Evolutionary conservation across 1,140 invertebrate species (phyloP).

Genomic region (Pachyrhynchus sulphureomaculatus): DNA sequence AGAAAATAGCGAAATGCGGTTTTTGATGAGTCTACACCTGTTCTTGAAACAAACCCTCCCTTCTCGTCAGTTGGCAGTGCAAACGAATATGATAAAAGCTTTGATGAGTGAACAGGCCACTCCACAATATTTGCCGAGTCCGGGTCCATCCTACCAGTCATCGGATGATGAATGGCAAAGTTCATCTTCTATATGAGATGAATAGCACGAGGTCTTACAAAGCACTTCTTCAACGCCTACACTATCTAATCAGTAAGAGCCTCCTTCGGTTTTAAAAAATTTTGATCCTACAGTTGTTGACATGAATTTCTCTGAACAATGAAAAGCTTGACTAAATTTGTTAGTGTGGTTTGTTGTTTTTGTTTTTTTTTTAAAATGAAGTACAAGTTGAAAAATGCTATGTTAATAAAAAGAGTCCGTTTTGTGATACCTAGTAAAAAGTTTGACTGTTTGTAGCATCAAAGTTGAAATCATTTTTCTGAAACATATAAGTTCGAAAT

Average conservation of each 20-base stretch:
- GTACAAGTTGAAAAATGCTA: too few species aligned
- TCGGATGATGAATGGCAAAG: not conserved
- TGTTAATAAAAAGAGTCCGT: not conserved
- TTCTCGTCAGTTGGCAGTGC: not conserved
- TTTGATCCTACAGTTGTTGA: too few species aligned
- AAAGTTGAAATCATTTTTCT: not conserved
- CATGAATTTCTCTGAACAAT: not conserved
- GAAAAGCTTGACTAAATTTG: too few species aligned
- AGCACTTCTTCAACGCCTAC: not conserved
- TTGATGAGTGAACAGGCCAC: not conserved
- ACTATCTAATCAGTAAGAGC: not conserved
- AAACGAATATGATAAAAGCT: not conserved
- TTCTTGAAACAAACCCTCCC: not conserved
- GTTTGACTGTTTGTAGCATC: not conserved
- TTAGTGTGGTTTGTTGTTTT: too few species aligned
- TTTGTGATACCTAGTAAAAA: not conserved
- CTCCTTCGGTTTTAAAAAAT: not conserved
- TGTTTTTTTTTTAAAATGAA: too few species aligned
- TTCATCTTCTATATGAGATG: not conserved
- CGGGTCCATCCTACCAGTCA: not conserved
- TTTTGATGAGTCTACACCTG: not conserved
- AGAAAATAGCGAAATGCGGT: not conserved
- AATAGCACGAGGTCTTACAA: not conserved
- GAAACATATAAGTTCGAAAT: not conserved
- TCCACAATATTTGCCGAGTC: not conserved